Base-by-base conservation (phyloP, 2,888 invertebrate genomes). In the Drosophila fulvimacula region DNA sequence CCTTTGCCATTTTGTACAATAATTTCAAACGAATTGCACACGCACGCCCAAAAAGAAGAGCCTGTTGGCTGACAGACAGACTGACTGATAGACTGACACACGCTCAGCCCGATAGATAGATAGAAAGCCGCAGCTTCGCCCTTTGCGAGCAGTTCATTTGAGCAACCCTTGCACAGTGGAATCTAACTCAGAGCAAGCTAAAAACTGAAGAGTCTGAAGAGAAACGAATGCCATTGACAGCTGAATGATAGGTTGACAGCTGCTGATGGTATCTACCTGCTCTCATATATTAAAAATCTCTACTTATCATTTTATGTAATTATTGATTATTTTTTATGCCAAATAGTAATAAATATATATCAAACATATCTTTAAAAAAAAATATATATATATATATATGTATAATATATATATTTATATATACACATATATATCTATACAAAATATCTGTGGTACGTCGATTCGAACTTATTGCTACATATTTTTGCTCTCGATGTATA, bases 1-100 rank as follows among this genome's bases (percentile, higher is more conserved):
- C 79, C 82, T 76, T 75, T 81, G 79, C 21, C 79, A 64, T 79
- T 79, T 75, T 48, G 64, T 56, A 60, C 58, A 53, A 75, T 62
- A 53, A 75, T 62, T 69, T 75, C 56, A 62, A 60, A 52, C 46
- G 73, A 52, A 77, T 59, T 41, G 48, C 55, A 51, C 38, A 57
- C 49, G 46, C 55, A 32, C 58, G 34, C 41, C 2, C 46, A 21
- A 21, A 24, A 32, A 17, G 30, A 6, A 59, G 41, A 51, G 46
- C 27, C 27, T 24, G 44, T 24, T 46, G 55, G 24, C 73, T 59
- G 34, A 39, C 10, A 42, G 57, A 42, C 32, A 38, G 56, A 44
- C 19, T n/a, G 27, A 42, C 46, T 38, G 34, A 19, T 19, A 41
- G 30, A 49, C 46, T 30, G 39, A 38, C 39, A 53, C 21, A 34